Evolutionary conservation across 2,797 vertebrate species (phyloP).

Genomic region (Sitta carolinensis): DNA sequence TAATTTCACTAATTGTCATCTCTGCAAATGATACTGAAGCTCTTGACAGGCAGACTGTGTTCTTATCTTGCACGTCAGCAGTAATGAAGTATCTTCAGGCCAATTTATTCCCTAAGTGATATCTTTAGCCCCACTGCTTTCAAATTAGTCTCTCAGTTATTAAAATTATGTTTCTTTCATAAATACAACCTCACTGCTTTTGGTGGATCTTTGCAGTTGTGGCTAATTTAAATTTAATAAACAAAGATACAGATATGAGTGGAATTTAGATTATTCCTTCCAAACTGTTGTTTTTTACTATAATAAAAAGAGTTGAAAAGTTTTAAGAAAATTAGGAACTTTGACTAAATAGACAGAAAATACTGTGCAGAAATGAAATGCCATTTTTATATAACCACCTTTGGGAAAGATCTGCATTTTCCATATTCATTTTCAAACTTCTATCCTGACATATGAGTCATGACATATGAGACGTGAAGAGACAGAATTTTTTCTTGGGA

Average conservation of each 20-base stretch:
- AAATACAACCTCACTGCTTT: background rate
- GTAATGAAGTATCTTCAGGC: constrained; percentile 9
- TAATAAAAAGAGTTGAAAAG: background rate
- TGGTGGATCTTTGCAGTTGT: background rate
- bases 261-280: background rate
- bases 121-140: background rate
- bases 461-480: too few relatives aligned
- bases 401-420: background rate
- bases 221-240: constrained; percentile 25
- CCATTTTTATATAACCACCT: background rate
- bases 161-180: constrained; percentile 1
- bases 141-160: constrained; percentile 11
- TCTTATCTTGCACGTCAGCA: background rate
- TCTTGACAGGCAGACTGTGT: background rate
- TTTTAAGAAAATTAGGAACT: background rate
- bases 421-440: background rate
- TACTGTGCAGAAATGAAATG: background rate
- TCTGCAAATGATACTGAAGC: background rate
- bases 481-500: background rate
- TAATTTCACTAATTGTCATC: constrained; percentile 24
- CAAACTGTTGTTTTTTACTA: background rate
- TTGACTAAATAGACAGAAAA: background rate
- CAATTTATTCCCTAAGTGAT: constrained; percentile 6
- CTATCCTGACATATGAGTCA: background rate
- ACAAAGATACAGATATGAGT: background rate